These are phyloP conservation scores for Parelbella ahira DNA, from an alignment of 2,888 invertebrate species.

Conservation along the genomic window DNA sequence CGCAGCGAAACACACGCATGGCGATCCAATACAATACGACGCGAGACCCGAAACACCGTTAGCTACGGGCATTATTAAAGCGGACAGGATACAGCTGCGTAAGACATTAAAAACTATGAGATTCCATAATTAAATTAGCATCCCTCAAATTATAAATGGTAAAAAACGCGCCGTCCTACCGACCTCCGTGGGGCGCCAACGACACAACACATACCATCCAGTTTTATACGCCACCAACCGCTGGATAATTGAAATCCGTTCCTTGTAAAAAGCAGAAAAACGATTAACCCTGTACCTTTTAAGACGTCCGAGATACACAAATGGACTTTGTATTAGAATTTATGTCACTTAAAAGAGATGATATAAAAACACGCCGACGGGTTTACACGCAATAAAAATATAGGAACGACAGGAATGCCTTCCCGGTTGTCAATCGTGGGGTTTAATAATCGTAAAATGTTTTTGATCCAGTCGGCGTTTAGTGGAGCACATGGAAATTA, in stretches of 20 bases:
- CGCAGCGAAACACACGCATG: too few relatives aligned
- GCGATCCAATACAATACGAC: conserved; percentile 26
- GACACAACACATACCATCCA: conserved; percentile 67
- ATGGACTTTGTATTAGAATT: conserved; percentile 81
- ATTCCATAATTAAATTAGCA: conserved; percentile 77
- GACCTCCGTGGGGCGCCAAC: conserved; percentile 70
- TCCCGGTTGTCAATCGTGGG: conserved; percentile 75
- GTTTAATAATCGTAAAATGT: conserved; percentile 79
- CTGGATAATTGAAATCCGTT: conserved; percentile 80
- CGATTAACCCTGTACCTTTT: conserved; percentile 79
- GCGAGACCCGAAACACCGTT: conserved; percentile 46
- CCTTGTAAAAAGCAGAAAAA: conserved; percentile 80
- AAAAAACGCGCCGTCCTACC: conserved; percentile 57
- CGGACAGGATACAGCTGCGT: conserved; percentile 69
- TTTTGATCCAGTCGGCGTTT: conserved; percentile 60
- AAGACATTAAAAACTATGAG: conserved; percentile 46
- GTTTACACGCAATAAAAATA: conserved; percentile 80
- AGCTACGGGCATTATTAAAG: conserved; percentile 54
- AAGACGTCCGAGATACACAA: conserved; percentile 80
- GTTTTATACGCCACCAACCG: conserved; percentile 77
- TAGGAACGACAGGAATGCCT: conserved; percentile 72
- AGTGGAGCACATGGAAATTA: conserved; percentile 19
- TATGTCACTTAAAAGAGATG: conserved; percentile 79
- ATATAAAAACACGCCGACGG: conserved; percentile 77
- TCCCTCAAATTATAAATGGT: conserved; percentile 63